Base-by-base conservation (phyloP, 2,888 invertebrate species). In the Drosophila gaucha region DNA sequence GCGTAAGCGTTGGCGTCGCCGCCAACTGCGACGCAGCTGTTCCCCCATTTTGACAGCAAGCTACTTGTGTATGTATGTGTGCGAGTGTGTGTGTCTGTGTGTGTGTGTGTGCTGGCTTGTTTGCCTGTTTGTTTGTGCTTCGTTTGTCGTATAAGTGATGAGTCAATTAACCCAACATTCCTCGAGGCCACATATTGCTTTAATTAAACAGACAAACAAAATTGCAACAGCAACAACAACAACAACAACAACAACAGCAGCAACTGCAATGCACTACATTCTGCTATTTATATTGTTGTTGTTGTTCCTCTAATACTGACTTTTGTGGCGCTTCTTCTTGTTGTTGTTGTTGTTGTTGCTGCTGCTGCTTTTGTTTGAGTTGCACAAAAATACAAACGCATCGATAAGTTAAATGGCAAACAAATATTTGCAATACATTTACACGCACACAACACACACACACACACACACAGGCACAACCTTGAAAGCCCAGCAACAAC, bases 141-240 rank as follows among this genome's bases (percentile, higher is more conserved):
- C 86, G 80, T 72, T 82, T 82, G 87, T 86, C 75, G 74, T 88
- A 87, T 89, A 89, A 89, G 89, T 90, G 89, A 89, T 89, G 89
- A 89, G 90, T 90, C 90, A 89, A 89, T 90, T 90, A 90, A 89
- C 89, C 88, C 86, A 86, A 83, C 89, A 90, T 89, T 89, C 79
- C 82, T 87, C 77, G 88, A 88, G 89, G 90, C 88, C 89, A 84
- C 89, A 89, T 86, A 89, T 86, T 86, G 79, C 87, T 89, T 89
- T 80, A 83, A 86, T 84, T 89, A 78, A 88, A 88, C 87, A 80
- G 78, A 79, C 78, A 88, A 83, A 74, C 80, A 77, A 65, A 80
- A 74, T 76, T 58, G 64, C 68, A 68, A 50, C 59, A 71, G 26
- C 67, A 75, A 54, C 52, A 46, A 55, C 36, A 58, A 26, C 50